phyloP scores from a whole-genome alignment of 2,113 vertebrate genomes.

The Mormyrus lacerda region DNA sequence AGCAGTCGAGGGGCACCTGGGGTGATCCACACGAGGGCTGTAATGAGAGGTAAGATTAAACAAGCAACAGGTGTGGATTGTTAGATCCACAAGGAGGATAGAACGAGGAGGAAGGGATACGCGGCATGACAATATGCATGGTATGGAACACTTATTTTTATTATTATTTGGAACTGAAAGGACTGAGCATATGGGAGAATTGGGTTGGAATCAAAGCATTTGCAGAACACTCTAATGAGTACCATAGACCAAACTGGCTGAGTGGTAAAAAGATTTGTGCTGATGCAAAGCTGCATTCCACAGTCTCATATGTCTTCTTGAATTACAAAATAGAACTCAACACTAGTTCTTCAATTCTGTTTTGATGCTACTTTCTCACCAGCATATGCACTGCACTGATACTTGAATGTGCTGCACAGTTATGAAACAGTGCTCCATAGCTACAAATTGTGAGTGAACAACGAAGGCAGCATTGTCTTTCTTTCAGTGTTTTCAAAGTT shows the following conservation, averaged over 20 bases:
- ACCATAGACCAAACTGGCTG: not conserved
- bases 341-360: not conserved
- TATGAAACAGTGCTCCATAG: not conserved
- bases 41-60: too few species aligned
- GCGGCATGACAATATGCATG: not conserved
- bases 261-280: not conserved
- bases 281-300: not conserved
- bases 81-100: too few species aligned
- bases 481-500: not conserved
- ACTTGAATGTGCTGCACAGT: not conserved
- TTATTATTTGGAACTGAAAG: not conserved
- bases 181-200: not conserved
- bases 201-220: not conserved
- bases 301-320: not conserved
- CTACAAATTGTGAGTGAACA: not conserved
- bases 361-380: not conserved
- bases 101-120: not conserved
- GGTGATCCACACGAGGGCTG: too few species aligned
- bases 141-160: not conserved
- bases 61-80: too few species aligned
- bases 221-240: not conserved
- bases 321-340: not conserved
- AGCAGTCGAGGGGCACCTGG: too few species aligned
- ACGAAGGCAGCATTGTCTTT: not conserved
- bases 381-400: not conserved